Evolutionary conservation across 2,797 vertebrate species (phyloP).

Genomic region (Myiotriccus ornatus): DNA sequence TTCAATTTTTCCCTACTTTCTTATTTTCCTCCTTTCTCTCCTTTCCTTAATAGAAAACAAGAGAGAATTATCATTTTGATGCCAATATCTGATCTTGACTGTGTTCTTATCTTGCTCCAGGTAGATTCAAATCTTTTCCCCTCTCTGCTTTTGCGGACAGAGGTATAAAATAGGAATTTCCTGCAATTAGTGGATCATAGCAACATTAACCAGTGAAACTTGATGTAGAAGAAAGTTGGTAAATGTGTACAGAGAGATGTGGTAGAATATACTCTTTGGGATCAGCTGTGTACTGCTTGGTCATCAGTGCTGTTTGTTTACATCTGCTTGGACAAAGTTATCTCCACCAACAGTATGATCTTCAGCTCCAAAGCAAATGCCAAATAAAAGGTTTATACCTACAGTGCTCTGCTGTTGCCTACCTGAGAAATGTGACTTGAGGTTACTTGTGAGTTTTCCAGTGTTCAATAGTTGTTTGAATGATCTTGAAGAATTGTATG

Average conservation of each 20-base stretch:
- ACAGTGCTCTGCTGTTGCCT: neutral
- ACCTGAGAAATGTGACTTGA: neutral
- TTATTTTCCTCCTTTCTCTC: neutral
- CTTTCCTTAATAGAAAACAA: neutral
- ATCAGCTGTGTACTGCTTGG: neutral
- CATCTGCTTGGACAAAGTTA: neutral
- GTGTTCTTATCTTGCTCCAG: neutral
- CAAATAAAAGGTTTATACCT: neutral
- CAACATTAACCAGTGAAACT: neutral
- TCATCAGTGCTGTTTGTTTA: neutral
- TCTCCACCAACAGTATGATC: neutral
- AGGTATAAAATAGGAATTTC: neutral
- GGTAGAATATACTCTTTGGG: neutral
- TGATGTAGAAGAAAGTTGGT: neutral
- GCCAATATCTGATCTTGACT: too few species aligned
- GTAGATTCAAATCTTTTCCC: neutral
- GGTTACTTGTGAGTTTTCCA: neutral
- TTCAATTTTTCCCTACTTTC: neutral
- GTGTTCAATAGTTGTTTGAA: neutral
- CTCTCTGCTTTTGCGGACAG: neutral
- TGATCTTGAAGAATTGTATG: neutral
- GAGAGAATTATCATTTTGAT: neutral
- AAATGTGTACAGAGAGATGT: neutral
- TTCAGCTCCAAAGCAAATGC: neutral
- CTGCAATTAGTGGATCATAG: neutral